Evolutionary conservation across 2,113 vertebrate genomes (phyloP), one percentile per base, ranked within the genome.

Genomic region (Plecturocebus donacophilus): DNA sequence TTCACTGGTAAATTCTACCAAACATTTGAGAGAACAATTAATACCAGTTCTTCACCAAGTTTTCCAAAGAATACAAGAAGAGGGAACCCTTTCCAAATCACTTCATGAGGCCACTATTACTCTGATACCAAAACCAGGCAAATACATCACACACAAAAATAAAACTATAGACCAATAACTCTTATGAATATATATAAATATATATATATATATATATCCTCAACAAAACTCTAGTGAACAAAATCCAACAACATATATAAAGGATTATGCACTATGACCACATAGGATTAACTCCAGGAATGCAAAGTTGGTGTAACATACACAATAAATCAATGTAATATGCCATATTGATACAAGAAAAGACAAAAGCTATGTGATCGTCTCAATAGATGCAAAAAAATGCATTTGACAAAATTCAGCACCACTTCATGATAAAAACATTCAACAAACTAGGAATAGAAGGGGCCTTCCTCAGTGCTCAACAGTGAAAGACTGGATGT

Each of bases 281-380:
- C 91, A 19, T 93, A 56, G 19, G 6, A 95, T 88, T 91, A 42
- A 71, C 9, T 19, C 47, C 25, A 91, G 30, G 42, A 88, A 83
- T 93, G 35, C 21, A 89, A 95, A 91, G 10, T 56, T 93, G 54
- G 27, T 45, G 91, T 93, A 91, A 82, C 5, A 83, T 87, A 77
- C 23, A 27, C 86, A 87, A 91, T n/a, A 86, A 95, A 90, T 73
- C 30, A 87, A 17, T 61, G 2, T 66, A 95, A 49, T 93, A 49
- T 21, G 81, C 32, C 49, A 75, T 87, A 92, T 77, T 85, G 83
- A 61, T 61, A 96, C n/a, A 96, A 88, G 76, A 71, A 8, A 96
- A 42, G 23, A 61, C 64, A 84, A 80, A 96, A 79, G 3, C 21
- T 91, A 64, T 35, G 66, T 35, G 38, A 91, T 94, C 42, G 75